Base-by-base conservation (phyloP, 1,140 invertebrate genomes). In the Daktulosphaira vitifoliae region DNA sequence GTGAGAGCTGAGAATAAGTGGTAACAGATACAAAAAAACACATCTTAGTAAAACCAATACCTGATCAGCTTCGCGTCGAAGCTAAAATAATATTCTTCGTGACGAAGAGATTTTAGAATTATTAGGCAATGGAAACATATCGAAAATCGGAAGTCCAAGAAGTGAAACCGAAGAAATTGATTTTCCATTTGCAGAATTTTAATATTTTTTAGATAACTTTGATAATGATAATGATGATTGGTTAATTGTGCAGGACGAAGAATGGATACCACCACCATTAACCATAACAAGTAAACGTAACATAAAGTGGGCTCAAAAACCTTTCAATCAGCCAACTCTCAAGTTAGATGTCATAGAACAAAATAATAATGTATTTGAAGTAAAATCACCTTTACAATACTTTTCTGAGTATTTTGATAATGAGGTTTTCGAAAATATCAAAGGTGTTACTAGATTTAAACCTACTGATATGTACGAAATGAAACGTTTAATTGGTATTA, bases 401-500 rank as follows among this genome's bases (percentile, higher is more conserved):
- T 42, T 44, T 26, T 38, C 4, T n/a, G 26, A 33, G 7, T 53
- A 53, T 53, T 53, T 53, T 33, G n/a, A 29, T 33, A 25, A 53
- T 20, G 26, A 53, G 11, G 15, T 29, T 53, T 53, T 33, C 33
- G 25, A 29, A 33, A 53, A 53, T 22, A 26, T 26, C 49, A 3
- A 50, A 50, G 6, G 3, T 50, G 9, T 50, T 13, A 50, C 49
- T 20, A 42, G 15, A 42, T 50, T 50, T 26, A 50, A 50, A 23
- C 49, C 49, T 8, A 68, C 65, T 4, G 23, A 54, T 64, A 37
- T 59, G 39, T 3, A 56, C 23, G 67, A 69, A 66, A 29, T 69
- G n/a, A 66, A 69, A 65, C 37, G n/a, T 18, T 46, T 69, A 42
- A 62, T 65, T 66, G 59, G 67, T 38, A 52, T 68, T 39, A 64